These are phyloP conservation scores for Hylyphantes graminicola DNA, from an alignment of 1,140 invertebrate genomes.

Conservation along the genomic window DNA sequence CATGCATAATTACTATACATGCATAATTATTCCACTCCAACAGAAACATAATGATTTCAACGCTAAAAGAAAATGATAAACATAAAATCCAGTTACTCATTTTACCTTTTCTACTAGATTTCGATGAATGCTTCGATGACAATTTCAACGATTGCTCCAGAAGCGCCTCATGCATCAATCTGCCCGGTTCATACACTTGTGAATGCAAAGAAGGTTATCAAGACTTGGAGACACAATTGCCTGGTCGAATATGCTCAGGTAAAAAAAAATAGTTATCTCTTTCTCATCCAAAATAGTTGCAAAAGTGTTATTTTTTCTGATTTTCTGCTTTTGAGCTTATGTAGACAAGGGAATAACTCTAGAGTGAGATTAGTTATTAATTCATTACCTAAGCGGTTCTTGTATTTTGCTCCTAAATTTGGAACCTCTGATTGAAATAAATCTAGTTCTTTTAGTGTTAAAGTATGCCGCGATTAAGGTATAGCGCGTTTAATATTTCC, in stretches of 20 bases:
- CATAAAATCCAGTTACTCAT: background rate
- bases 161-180: conserved; percentile 85
- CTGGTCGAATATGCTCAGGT: conserved; percentile 82
- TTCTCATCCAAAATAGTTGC: background rate
- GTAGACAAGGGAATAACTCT: no score
- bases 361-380: no score
- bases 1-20: no score
- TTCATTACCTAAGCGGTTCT: no score
- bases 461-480: no score
- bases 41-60: no score
- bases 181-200: conserved; percentile 78
- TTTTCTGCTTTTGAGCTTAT: no score
- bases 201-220: conserved; percentile 84
- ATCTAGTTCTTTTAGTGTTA: no score
- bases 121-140: conserved; percentile 80
- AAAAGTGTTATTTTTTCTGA: background rate
- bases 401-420: no score
- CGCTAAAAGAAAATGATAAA: background rate
- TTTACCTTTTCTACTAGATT: conserved; percentile 72
- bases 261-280: conserved; percentile 65
- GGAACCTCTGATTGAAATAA: no score
- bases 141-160: conserved; percentile 86
- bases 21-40: no score
- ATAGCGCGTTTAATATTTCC: no score
- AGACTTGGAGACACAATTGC: conserved; percentile 78